Percentiles rank a stretch among this genome's conserved stretches.
phyloP scores from a whole-genome alignment of 2,797 vertebrate species.

The Crax fasciolata region DNA sequence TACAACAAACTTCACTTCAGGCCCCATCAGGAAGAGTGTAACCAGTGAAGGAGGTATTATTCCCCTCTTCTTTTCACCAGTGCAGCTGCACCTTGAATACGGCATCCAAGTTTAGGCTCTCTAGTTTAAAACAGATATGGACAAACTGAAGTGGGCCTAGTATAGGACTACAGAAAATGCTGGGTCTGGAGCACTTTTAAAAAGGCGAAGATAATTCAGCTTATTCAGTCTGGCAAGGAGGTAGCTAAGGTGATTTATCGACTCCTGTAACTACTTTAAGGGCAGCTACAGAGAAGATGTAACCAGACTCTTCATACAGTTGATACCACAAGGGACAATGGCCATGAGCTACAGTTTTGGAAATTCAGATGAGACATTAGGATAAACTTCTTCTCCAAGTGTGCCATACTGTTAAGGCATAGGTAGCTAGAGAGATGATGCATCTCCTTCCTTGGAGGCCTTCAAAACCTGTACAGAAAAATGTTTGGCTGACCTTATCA shows the following conservation, averaged over 20 bases:
- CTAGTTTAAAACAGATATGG: neutral
- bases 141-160: neutral
- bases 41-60: neutral
- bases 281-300: neutral
- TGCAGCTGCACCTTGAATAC: neutral
- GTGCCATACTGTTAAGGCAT: fast-evolving
- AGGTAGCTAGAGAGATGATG: neutral
- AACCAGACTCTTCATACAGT: neutral
- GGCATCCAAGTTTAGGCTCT: too few relatives aligned
- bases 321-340: neutral
- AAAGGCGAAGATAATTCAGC: neutral
- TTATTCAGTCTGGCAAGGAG: neutral
- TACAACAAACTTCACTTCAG: neutral
- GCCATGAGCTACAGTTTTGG: neutral
- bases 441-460: neutral
- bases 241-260: neutral
- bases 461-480: neutral
- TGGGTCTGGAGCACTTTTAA: neutral
- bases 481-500: neutral
- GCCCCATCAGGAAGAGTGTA: neutral
- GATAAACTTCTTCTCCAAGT: neutral
- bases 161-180: neutral
- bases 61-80: neutral
- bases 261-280: neutral
- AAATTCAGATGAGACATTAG: neutral